phyloP scores from a whole-genome alignment of 2,888 invertebrate species.

The Tachina lurida region DNA sequence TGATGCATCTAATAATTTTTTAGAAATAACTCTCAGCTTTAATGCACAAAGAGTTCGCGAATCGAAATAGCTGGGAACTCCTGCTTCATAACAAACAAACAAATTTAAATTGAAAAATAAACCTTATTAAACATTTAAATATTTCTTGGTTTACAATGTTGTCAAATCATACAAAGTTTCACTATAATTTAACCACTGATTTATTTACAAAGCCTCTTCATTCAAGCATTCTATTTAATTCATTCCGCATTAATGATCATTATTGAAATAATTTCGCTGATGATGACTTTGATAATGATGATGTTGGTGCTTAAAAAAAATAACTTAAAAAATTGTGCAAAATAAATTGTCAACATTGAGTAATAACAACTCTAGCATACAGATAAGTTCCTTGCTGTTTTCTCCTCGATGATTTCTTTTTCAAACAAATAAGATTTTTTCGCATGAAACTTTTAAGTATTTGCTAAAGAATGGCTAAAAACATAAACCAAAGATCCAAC shows the following conservation, averaged over 20 bases:
- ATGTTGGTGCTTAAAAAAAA: slow-evolving; percentile 3
- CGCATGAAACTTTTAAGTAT: too few relatives aligned
- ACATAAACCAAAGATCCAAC: too few relatives aligned
- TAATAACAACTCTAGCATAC: slow-evolving; percentile 56
- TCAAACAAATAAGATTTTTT: background rate
- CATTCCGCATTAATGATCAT: background rate
- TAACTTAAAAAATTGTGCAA: background rate
- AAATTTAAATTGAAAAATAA: slow-evolving; percentile 2
- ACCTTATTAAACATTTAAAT: slow-evolving; percentile 28
- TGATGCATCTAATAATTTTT: too few relatives aligned
- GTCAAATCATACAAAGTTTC: slow-evolving; percentile 7
- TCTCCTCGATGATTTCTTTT: background rate
- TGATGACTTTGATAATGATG: background rate
- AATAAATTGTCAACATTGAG: slow-evolving; percentile 57
- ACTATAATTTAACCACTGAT: background rate
- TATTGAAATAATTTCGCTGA: slow-evolving; percentile 8
- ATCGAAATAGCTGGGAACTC: too few relatives aligned
- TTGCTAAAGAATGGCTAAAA: too few relatives aligned
- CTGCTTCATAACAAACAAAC: slow-evolving; percentile 1
- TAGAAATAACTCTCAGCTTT: too few relatives aligned
- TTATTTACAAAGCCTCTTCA: background rate
- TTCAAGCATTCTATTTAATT: slow-evolving; percentile 3
- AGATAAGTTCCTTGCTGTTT: slow-evolving; percentile 40
- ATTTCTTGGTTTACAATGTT: slow-evolving; percentile 32
- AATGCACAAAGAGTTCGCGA: too few relatives aligned